Conservation (phyloP, 2,797 vertebrate genomes). For the Chaetodon trifasciatus region DNA sequence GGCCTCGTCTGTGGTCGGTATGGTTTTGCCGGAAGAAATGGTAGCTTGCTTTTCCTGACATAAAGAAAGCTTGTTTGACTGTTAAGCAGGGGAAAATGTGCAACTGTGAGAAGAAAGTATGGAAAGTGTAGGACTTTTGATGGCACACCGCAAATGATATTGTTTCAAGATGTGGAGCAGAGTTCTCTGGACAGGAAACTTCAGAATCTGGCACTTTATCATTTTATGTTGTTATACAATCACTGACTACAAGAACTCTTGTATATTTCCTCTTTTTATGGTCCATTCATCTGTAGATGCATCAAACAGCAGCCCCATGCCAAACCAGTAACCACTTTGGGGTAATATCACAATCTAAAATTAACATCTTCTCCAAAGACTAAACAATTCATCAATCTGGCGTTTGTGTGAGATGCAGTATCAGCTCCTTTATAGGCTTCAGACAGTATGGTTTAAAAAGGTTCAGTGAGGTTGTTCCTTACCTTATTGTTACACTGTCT, state of each 20-base stretch:
- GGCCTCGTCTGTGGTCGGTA: constrained; percentile 78
- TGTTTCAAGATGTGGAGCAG: constrained; percentile 82
- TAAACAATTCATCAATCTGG: constrained; percentile 62
- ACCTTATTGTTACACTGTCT: constrained; percentile 53
- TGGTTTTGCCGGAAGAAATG: constrained; percentile 75
- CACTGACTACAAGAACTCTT: constrained; percentile 55
- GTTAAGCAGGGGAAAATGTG: constrained; percentile 75
- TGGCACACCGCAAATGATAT: constrained; percentile 82
- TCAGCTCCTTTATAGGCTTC: constrained; percentile 55
- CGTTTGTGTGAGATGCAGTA: constrained; percentile 48
- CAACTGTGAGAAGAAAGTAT: constrained; percentile 76
- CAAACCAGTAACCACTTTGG: constrained; percentile 61
- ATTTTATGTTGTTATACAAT: constrained; percentile 72
- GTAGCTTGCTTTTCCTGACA: constrained; percentile 75
- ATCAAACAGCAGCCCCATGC: constrained; percentile 63
- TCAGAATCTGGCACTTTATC: constrained; percentile 73
- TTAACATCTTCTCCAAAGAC: constrained; percentile 67
- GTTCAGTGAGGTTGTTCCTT: constrained; percentile 56
- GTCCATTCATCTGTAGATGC: constrained; percentile 53
- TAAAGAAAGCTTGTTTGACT: constrained; percentile 77
- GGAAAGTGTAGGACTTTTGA: constrained; percentile 82
- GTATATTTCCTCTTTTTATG: constrained; percentile 60
- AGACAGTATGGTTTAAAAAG: constrained; percentile 32
- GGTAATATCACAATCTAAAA: constrained; percentile 67
- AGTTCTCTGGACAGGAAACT: constrained; percentile 72